Evolutionary conservation across 2,888 invertebrate species (phyloP).

Genomic region (Ellobium chinense): DNA sequence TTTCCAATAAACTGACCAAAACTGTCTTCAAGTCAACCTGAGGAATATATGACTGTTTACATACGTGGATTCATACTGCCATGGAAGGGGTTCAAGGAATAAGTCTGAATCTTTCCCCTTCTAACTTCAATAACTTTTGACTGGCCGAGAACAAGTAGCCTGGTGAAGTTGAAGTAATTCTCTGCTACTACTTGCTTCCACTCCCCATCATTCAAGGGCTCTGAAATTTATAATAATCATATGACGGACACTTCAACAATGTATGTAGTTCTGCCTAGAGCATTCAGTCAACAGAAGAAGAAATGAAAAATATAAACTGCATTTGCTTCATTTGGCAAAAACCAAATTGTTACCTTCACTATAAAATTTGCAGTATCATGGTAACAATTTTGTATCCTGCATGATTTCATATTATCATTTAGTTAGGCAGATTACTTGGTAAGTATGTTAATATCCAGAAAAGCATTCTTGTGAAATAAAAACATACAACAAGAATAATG

Average conservation of each 20-base stretch:
- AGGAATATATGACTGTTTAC: background rate
- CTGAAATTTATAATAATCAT: constrained; percentile 41
- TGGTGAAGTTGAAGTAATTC: constrained; percentile 49
- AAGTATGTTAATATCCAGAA: no score
- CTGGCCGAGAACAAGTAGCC: constrained; percentile 45
- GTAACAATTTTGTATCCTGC: no score
- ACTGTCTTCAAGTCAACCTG: background rate
- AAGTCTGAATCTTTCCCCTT: constrained; percentile 47
- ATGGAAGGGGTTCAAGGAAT: constrained; percentile 46
- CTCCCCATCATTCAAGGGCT: constrained; percentile 62
- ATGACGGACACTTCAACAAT: background rate
- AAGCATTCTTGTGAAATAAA: no score
- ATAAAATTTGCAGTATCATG: no score
- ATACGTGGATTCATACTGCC: constrained; percentile 44
- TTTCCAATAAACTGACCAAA: background rate
- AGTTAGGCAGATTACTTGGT: no score
- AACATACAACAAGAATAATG: no score
- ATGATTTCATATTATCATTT: no score
- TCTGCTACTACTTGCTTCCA: constrained; percentile 70
- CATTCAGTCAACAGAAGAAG: no score
- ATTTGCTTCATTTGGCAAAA: no score
- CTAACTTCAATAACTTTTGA: constrained; percentile 47
- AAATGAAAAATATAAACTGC: no score
- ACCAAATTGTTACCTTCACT: no score
- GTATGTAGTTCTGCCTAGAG: background rate